Percentiles rank a stretch among this genome's conserved stretches.
Evolutionary conservation across 1,140 invertebrate species (phyloP).

Genomic region (Drosophila pseudoobscura): DNA sequence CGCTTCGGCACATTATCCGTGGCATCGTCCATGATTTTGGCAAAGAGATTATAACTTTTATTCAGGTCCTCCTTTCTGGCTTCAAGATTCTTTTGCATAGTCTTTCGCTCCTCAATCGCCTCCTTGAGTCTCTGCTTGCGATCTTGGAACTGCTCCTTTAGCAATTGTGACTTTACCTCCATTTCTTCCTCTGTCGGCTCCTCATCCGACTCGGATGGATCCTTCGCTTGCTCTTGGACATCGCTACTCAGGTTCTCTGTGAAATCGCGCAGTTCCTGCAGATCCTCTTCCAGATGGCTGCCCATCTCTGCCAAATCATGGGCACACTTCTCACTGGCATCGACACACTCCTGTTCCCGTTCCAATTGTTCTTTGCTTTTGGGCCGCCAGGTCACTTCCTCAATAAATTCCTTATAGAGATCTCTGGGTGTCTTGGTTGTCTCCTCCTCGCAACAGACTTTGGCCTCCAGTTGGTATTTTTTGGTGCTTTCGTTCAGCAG

Average conservation of each 20-base stretch:
- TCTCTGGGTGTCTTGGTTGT: background rate
- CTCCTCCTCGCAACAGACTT: conserved; percentile 6
- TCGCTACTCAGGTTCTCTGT: background rate
- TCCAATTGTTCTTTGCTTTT: conserved; percentile 38
- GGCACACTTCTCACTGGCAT: conserved; percentile 51
- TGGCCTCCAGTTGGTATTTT: conserved; percentile 6
- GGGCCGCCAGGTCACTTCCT: background rate
- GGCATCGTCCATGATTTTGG: conserved; percentile 49
- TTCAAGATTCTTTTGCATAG: background rate
- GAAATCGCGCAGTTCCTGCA: conserved; percentile 34
- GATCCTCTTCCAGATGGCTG: conserved; percentile 51
- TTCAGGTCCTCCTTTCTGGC: background rate
- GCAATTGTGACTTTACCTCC: conserved; percentile 12
- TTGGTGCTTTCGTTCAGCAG: conserved; percentile 4
- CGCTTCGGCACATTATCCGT: conserved; percentile 64
- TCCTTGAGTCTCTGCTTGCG: background rate
- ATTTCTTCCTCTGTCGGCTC: conserved; percentile 14
- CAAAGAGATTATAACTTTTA: conserved; percentile 8
- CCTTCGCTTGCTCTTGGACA: background rate
- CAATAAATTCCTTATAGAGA: background rate
- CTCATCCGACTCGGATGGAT: conserved; percentile 12
- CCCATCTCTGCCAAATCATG: conserved; percentile 59
- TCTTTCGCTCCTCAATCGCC: background rate
- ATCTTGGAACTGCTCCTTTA: conserved; percentile 12
- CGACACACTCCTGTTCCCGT: conserved; percentile 41